Conservation (phyloP, 1,140 invertebrate genomes). For the Planococcus citri region DNA sequence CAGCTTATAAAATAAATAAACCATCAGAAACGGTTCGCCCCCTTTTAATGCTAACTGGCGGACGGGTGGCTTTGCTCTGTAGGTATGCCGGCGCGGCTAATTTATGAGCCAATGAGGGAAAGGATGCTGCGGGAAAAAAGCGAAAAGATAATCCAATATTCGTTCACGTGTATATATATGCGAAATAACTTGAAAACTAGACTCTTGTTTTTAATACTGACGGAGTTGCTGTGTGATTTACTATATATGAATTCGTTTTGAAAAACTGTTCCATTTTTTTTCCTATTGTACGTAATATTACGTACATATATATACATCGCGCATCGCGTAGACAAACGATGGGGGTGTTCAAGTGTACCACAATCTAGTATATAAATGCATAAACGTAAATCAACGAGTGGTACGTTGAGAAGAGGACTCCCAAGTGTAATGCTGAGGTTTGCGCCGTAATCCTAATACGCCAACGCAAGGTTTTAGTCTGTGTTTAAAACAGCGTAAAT, state of each 20-base stretch:
- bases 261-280: neutral
- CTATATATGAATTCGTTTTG: neutral
- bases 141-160: slow-evolving; percentile 1
- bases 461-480: no score
- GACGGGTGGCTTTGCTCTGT: slow-evolving; percentile 11
- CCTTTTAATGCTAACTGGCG: neutral
- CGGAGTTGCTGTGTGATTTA: neutral
- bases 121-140: slow-evolving; percentile 3
- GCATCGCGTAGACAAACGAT: no score
- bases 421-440: no score
- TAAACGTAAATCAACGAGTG: no score
- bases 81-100: slow-evolving; percentile 12
- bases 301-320: no score
- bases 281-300: no score
- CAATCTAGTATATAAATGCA: no score
- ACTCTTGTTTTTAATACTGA: neutral
- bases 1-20: slow-evolving; percentile 20
- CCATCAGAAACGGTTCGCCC: slow-evolving; percentile 18
- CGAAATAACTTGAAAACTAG: slow-evolving; percentile 7
- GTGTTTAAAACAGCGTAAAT: no score
- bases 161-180: neutral
- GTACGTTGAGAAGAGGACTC: no score
- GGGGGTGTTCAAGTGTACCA: no score
- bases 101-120: slow-evolving; percentile 17
- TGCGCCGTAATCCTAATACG: no score